A percentile compares a stretch with the other conserved stretches of the same genome.
Evolutionary conservation across 2,113 vertebrate species (phyloP).

Genomic region (Callaeas wilsoni): DNA sequence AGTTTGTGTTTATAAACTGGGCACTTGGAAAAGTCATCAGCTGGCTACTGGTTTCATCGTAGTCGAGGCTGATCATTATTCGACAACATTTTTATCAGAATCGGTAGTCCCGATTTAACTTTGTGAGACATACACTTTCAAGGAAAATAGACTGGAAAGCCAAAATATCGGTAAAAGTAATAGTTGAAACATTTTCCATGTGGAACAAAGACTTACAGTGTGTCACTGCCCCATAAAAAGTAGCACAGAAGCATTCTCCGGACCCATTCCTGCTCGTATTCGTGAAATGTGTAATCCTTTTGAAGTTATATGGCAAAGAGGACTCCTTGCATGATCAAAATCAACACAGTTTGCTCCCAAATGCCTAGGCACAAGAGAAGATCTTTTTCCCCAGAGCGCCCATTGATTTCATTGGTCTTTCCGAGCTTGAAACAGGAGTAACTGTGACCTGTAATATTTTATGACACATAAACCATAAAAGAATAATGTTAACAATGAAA

Average conservation of each 20-base stretch:
- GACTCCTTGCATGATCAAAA: background rate
- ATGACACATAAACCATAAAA: constrained; percentile 25
- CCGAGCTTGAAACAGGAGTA: constrained; percentile 14
- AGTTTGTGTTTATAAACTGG: background rate
- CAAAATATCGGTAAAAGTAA: background rate
- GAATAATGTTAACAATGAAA: constrained; percentile 34
- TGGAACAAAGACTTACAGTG: background rate
- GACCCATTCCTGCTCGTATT: background rate
- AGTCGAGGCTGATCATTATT: background rate
- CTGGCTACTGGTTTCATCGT: background rate
- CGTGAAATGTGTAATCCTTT: background rate
- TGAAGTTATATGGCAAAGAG: background rate
- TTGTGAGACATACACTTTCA: background rate
- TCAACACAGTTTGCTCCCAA: background rate
- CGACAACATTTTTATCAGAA: background rate
- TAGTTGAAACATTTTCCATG: background rate
- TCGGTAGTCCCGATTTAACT: background rate
- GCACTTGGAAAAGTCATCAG: background rate
- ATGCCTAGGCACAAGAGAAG: background rate
- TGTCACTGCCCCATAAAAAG: background rate
- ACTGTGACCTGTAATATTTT: constrained; percentile 25
- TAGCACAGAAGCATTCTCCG: background rate
- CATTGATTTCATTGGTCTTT: background rate
- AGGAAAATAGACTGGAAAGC: background rate
- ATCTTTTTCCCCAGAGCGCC: background rate